Conservation (phyloP, 2,113 vertebrate genomes). For the Alethe diademata region DNA sequence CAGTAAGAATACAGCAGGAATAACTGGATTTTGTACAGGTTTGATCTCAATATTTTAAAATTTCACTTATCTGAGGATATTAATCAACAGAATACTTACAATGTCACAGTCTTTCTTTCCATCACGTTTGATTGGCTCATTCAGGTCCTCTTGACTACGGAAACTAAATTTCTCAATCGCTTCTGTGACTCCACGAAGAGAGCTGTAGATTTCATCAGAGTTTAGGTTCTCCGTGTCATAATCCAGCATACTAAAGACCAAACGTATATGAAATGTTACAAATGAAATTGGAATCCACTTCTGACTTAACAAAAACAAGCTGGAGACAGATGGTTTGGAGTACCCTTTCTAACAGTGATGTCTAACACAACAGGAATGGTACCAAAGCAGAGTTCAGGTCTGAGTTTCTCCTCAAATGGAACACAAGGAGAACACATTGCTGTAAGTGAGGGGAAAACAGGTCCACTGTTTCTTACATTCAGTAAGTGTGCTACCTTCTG, state of each 20-base stretch:
- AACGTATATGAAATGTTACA: slow-evolving; percentile 63
- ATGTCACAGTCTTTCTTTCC: slow-evolving; percentile 90
- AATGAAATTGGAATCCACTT: not conserved
- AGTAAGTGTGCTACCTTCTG: not conserved
- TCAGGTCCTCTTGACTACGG: slow-evolving; percentile 96
- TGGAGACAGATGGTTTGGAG: not conserved
- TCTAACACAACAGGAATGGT: slow-evolving; percentile 16
- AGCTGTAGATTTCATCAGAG: slow-evolving; percentile 99
- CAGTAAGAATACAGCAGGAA: not conserved
- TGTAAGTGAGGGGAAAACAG: not conserved
- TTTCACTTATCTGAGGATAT: no score
- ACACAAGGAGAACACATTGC: not conserved
- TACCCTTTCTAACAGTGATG: slow-evolving; percentile 1
- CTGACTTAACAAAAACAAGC: not conserved
- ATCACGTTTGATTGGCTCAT: slow-evolving; percentile 91
- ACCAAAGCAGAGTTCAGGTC: not conserved
- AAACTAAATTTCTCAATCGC: slow-evolving; percentile 99
- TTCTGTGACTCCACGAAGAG: slow-evolving; percentile 95
- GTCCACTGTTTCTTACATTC: not conserved
- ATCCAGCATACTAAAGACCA: slow-evolving; percentile 89
- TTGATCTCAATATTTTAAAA: not conserved
- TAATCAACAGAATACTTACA: slow-evolving; percentile 70
- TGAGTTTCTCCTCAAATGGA: not conserved
- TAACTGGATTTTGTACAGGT: not conserved
- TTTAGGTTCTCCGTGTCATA: slow-evolving; percentile 99